These are phyloP conservation scores for Athalia rosae DNA, from an alignment of 2,888 invertebrate genomes.

Conservation along the genomic window DNA sequence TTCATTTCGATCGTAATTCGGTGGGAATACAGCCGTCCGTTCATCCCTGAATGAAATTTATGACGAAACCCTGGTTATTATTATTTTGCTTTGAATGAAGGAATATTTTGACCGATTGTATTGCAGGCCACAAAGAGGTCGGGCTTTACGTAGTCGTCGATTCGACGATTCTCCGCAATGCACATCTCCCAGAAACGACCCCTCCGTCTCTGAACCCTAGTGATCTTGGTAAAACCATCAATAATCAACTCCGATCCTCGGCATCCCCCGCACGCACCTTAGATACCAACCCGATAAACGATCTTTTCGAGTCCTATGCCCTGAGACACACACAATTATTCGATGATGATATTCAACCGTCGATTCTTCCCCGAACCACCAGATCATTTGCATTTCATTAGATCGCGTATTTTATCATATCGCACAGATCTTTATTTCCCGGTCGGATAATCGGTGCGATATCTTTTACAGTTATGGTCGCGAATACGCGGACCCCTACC, in stretches of 20 bases:
- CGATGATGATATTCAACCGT: too few species aligned
- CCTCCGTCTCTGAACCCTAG: constrained; percentile 58
- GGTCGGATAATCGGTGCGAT: constrained; percentile 14
- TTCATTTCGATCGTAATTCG: too few species aligned
- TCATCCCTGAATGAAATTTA: constrained; percentile 23
- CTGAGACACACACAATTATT: neutral
- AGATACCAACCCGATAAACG: constrained; percentile 3
- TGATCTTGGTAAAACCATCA: constrained; percentile 49
- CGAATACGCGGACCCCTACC: constrained; percentile 94
- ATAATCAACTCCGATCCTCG: constrained; percentile 36
- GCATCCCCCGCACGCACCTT: constrained; percentile 16
- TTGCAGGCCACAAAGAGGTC: constrained; percentile 60
- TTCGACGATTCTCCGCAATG: constrained; percentile 53
- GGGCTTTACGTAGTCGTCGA: constrained; percentile 67
- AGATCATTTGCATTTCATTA: too few species aligned
- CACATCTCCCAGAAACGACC: constrained; percentile 53
- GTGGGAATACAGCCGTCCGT: constrained; percentile 6
- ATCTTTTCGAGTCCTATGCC: neutral
- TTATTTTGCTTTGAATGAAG: constrained; percentile 59
- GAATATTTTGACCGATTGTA: constrained; percentile 25
- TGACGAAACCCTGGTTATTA: constrained; percentile 51
- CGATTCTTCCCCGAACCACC: too few species aligned
- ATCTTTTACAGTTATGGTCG: constrained; percentile 84
- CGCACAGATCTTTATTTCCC: constrained; percentile 42
- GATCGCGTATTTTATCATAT: too few species aligned